Base-by-base conservation (phyloP, 2,888 invertebrate species). In the Coleophora deauratella region DNA sequence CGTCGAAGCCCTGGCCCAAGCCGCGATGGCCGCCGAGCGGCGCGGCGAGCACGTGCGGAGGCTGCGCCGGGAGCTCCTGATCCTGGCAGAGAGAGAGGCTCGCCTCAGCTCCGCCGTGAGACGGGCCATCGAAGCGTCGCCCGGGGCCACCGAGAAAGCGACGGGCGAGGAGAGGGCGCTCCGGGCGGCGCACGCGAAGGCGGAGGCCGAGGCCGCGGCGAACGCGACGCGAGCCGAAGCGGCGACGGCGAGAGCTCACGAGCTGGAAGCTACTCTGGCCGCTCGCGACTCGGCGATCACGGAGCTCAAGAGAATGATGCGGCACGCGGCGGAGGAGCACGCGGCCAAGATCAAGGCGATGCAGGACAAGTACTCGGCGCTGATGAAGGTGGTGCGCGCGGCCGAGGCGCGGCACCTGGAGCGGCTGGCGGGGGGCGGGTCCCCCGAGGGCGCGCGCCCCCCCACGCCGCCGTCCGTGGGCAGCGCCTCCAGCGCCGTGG, bases 311-410 rank as follows among this genome's bases (percentile, higher is more conserved):
- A 84, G 57, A 73, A 88, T 52, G 66, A 88, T 52, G 62, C 72
- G 49, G 86, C 75, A 72, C 45, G 72, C 78, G 35, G 80, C 89
- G 45, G 91, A 91, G 52, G 90, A 91, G 60, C 88, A 88, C 59
- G 84, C 87, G 57, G 87, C 88, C 56, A 80, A 88, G 54, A 56
- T 88, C 52, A 85, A 86, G 47, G 88, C 88, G 9, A 72, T 88
- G 45, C 87, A 85, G 52, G 88, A 88, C 54, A 90, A 90, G 67
- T 90, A 90, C 69, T 67, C 77, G 50, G 84, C 88, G 47, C 84
- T 89, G 55, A 73, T 87, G 59, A 79, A 86, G 43, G 84, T 88
- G 42, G 86, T 89, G 71, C 84, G 89, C 56, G 75, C 87, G 15
- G 62, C 82, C 28, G 89, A 89, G 59, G 72, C 79, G 48, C 86